phyloP scores from a whole-genome alignment of 2,797 vertebrate genomes.

The Vespertilio murinus region DNA sequence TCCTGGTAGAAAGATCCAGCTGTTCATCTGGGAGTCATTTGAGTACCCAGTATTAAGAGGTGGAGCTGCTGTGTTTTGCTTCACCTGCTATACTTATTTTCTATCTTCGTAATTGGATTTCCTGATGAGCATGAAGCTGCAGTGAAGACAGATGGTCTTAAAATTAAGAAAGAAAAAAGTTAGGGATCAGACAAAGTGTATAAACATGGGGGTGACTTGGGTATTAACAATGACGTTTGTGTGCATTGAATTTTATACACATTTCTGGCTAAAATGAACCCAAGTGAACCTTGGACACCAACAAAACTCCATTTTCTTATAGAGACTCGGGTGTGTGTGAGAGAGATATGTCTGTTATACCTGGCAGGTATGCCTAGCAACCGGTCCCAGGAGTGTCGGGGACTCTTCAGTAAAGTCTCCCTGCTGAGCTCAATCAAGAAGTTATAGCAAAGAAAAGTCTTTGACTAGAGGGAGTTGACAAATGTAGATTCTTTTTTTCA shows the following conservation, averaged over 20 bases:
- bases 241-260: slow-evolving; percentile 29
- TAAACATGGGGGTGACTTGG: slow-evolving; percentile 15
- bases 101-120: slow-evolving; percentile 66
- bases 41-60: background rate
- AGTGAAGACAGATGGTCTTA: slow-evolving; percentile 63
- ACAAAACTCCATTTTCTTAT: background rate
- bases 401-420: background rate
- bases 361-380: background rate
- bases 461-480: background rate
- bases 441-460: background rate
- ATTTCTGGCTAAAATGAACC: slow-evolving; percentile 43
- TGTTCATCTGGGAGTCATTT: slow-evolving; percentile 64
- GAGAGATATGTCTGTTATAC: background rate
- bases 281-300: background rate
- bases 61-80: slow-evolving; percentile 19
- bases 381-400: background rate
- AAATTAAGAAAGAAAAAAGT: slow-evolving; percentile 46
- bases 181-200: background rate
- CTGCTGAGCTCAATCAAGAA: background rate
- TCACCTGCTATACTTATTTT: slow-evolving; percentile 61
- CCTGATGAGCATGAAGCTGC: slow-evolving; percentile 45
- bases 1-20: background rate
- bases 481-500: background rate
- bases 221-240: slow-evolving; percentile 28
- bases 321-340: background rate